A percentile compares a stretch with the other conserved stretches of the same genome.
phyloP scores from a whole-genome alignment of 2,113 vertebrate genomes.

The Xiphophorus couchianus region DNA sequence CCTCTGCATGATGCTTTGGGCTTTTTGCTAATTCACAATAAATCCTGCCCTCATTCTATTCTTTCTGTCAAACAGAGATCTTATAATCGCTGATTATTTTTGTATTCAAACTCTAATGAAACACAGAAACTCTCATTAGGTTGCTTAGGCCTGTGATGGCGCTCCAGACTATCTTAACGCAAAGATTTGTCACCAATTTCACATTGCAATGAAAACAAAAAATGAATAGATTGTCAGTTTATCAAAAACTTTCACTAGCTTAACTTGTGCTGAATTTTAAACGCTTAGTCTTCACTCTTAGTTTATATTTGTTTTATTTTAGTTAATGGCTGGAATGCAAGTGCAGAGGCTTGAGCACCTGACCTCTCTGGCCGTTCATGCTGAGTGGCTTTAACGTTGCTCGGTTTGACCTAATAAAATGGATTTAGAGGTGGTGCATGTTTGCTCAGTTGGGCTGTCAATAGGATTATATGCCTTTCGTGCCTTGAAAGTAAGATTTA shows the following conservation, averaged over 20 bases:
- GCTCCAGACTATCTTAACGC: neutral
- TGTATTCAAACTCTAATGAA: neutral
- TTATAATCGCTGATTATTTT: neutral
- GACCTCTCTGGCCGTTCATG: constrained; percentile 54
- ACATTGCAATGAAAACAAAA: neutral
- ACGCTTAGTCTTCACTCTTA: no score
- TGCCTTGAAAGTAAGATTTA: constrained; percentile 12
- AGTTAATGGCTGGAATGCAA: constrained; percentile 63
- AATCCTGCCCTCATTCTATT: neutral
- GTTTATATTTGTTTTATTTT: no score
- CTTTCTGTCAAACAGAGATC: neutral
- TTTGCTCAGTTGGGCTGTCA: constrained; percentile 29
- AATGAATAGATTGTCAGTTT: neutral
- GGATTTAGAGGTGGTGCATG: constrained; percentile 29
- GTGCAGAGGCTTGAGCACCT: constrained; percentile 57
- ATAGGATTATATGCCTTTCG: constrained; percentile 12
- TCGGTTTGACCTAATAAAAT: constrained; percentile 51
- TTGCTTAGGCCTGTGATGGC: no score
- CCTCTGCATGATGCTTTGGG: neutral
- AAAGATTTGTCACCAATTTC: neutral
- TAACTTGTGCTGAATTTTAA: neutral
- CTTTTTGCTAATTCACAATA: no score
- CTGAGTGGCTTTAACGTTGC: constrained; percentile 60
- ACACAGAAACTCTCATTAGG: neutral
- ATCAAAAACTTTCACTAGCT: neutral